Base-by-base conservation (phyloP, 2,888 invertebrate genomes). In the Seira musarum region DNA sequence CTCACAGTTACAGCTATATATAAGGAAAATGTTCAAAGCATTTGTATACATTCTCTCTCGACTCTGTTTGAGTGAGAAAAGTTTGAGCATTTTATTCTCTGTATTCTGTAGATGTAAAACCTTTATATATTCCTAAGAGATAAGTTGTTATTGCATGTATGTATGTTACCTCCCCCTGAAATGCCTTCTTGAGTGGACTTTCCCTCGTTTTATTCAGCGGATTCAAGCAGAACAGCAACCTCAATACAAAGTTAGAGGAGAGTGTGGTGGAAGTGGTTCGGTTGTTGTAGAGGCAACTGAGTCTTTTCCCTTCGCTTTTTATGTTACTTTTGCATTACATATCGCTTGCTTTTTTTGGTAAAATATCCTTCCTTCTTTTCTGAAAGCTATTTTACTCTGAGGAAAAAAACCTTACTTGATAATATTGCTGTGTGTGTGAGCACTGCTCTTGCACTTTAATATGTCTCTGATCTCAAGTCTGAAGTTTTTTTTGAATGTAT, bases 151-250 rank as follows among this genome's bases (percentile, higher is more conserved):
- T 49, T 68, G 53, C 15, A 2, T 53, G 22, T 61, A 70, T 22
- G 30, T 35, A 71, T 17, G 71, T 71, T 30, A 61, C 71, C 60
- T 30, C 74, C 80, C 80, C 74, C 74, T 25, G n/a, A 63, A 49
- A 64, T 24, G 60, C 77, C 68, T 67, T 49, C 30, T 46, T 15
- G 64, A 81, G 82, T 83, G 82, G 83, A 83, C 84, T 40, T 40
- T 40, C 40, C 40, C 40, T 83, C 83, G 65, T 83, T 82, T 84
- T 83, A 83, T 84, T 84, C 83, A 82, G 77, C 83, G 77, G 84
- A n/a, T 78, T 19, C 40, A 25, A 71, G 61, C 71, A 68, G 49
- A 21, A 68, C 63, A 35, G 57, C 71, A 64, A 15, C 24, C 65
- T 65, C 35, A 65, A 65, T 25, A 65, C 30, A 65, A 22, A 17